Conservation (phyloP, 2,888 invertebrate species). For the Heteromyza rotundicornis region DNA sequence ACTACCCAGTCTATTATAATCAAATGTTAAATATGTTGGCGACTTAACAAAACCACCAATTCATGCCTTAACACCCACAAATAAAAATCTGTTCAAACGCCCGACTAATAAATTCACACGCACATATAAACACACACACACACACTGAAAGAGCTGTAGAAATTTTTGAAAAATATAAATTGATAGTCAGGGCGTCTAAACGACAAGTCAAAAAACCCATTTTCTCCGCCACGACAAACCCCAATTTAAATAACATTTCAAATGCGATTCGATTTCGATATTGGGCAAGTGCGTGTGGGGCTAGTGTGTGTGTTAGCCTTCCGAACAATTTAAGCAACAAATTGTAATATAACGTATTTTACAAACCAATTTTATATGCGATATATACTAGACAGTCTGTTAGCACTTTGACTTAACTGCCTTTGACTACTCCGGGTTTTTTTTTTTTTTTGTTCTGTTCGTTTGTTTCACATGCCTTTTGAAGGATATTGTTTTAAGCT, state of each 20-base stretch:
- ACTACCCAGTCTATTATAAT: too few relatives aligned
- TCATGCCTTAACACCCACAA: background rate
- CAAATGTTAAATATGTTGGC: too few relatives aligned
- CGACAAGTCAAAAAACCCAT: conserved; percentile 2
- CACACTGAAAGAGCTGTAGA: background rate
- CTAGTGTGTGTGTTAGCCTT: background rate
- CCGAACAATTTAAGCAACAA: conserved; percentile 2
- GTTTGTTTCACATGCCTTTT: too few relatives aligned
- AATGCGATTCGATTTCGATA: background rate
- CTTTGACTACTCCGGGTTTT: too few relatives aligned
- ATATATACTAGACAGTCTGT: background rate
- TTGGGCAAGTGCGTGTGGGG: background rate
- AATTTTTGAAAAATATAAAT: conserved; percentile 1
- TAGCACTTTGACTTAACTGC: too few relatives aligned
- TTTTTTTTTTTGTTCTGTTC: too few relatives aligned
- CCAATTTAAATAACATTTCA: conserved; percentile 2
- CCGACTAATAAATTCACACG: background rate
- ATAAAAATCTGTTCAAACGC: background rate
- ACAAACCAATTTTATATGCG: background rate
- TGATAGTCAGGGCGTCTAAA: background rate
- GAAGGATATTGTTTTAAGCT: background rate
- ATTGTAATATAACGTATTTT: conserved; percentile 2
- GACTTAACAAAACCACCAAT: too few relatives aligned
- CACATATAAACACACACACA: too few relatives aligned
- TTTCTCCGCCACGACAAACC: too few relatives aligned